Percentiles rank a stretch among this genome's conserved stretches.
Conservation (phyloP, 2,888 invertebrate species). For the Spisula subtruncata region DNA sequence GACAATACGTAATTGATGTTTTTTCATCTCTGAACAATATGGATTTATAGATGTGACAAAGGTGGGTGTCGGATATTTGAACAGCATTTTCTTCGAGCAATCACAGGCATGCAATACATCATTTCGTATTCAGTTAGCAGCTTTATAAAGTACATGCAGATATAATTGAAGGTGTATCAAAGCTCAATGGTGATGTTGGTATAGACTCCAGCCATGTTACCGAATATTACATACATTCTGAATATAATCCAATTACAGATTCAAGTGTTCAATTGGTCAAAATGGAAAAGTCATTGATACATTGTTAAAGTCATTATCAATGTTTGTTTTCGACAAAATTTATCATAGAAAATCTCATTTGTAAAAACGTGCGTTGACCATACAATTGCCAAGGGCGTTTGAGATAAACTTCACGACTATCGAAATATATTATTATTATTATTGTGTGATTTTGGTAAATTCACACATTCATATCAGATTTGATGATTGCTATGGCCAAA, state of each 20-base stretch:
- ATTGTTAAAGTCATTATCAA: neutral
- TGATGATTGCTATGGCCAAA: neutral
- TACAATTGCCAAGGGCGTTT: neutral
- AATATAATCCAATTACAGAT: neutral
- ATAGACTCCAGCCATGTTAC: neutral
- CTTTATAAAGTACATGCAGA: too few relatives aligned
- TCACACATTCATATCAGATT: conserved; percentile 3
- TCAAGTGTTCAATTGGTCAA: conserved; percentile 5
- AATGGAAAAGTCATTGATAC: neutral
- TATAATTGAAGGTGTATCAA: too few relatives aligned
- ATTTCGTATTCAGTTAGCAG: too few relatives aligned
- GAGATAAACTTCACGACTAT: conserved; percentile 3
- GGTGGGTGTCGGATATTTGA: too few relatives aligned
- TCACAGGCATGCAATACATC: too few relatives aligned
- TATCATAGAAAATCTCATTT: conserved; percentile 8
- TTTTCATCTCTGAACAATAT: too few relatives aligned
- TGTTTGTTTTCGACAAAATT: neutral
- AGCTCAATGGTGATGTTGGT: neutral
- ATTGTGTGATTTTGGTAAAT: neutral
- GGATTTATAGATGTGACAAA: too few relatives aligned
- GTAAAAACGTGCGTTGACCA: neutral
- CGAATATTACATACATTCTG: neutral
- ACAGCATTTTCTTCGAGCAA: too few relatives aligned
- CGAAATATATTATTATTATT: neutral
- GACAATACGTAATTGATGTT: too few relatives aligned